Base-by-base conservation (phyloP, 2,797 vertebrate species). In the Neosilurus hyrtlii region DNA sequence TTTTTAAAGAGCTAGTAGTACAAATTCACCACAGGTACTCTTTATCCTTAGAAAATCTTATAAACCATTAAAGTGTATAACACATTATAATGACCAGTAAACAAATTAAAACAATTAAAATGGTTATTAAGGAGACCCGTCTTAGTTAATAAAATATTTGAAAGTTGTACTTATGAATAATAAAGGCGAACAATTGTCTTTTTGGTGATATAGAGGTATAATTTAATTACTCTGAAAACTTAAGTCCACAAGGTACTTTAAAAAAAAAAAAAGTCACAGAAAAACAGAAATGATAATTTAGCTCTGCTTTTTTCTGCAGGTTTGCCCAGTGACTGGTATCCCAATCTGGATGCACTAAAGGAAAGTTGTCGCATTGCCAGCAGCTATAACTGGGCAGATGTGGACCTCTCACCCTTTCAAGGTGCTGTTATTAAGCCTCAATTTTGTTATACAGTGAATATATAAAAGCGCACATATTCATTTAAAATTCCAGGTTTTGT, bases 381-480 rank as follows among this genome's bases (percentile, higher is more conserved):
- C 94, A 97, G 96, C 94, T 96, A 96, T 92, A 97, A 97, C 93
- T 97, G 96, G 96, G 95, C 96, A 80, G 96, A 97, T 86, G 96
- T 97, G 86, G 96, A 97, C 90, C 96, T 97, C 90, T 96, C 96
- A 89, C 96, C 96, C 90, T 97, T 96, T 86, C 96, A 97, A 96
- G 96, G 96, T 97, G 81, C 84, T 79, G 57, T 87, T 88, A 20
- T 26, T 26, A 72, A 22, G 12, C 18, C 18, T 11, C 24, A 18
- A 26, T 9, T 43, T 49, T 59, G 15, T 62, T 62, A 11, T 51
- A 22, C 9, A 1, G 5, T 43, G 43, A 43, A 43, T 43, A 43
- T 43, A 43, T 5, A 43, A 43, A 43, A 43, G 4, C 43, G 1
- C 4, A 43, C 43, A 43, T 43, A 43, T 43, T 4, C 43, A 43